Percentiles rank a stretch among this genome's conserved stretches.
Conservation (phyloP, 2,797 vertebrate genomes). For the Poeciliopsis infans region DNA sequence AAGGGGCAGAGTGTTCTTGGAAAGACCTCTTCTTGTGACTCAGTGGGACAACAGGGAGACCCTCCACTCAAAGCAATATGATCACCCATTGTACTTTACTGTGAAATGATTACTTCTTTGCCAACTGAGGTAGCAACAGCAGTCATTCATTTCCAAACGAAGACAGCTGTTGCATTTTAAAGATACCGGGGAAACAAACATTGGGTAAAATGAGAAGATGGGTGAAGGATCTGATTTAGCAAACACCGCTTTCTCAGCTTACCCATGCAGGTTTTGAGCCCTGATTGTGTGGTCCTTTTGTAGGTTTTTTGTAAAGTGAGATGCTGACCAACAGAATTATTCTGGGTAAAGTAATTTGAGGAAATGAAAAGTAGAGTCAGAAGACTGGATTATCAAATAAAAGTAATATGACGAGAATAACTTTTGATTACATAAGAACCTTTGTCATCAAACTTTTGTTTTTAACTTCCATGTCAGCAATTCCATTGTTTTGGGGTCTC, state of each 20-base stretch:
- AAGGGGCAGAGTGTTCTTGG: slow-evolving; percentile 39
- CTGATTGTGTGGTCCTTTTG: slow-evolving; percentile 8
- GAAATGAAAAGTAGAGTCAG: not conserved
- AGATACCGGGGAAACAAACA: not conserved
- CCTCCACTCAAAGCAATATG: slow-evolving; percentile 29
- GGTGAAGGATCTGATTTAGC: not conserved
- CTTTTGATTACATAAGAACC: not conserved
- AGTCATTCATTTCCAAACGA: slow-evolving; percentile 48
- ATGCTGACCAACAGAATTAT: not conserved
- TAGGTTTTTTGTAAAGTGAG: not conserved
- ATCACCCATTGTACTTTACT: slow-evolving; percentile 38
- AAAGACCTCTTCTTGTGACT: slow-evolving; percentile 39
- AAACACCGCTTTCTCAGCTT: not conserved
- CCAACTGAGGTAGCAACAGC: slow-evolving; percentile 13
- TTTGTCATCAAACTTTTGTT: not conserved
- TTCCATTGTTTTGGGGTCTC: slow-evolving; percentile 17
- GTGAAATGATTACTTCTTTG: slow-evolving; percentile 34
- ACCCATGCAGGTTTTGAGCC: not conserved
- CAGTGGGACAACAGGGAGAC: slow-evolving; percentile 45
- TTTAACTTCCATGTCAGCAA: not conserved
- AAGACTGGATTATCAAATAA: slow-evolving; percentile 18
- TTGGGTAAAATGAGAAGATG: slow-evolving; percentile 8
- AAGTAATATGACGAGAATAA: not conserved
- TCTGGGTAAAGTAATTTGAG: not conserved
- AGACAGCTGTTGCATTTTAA: slow-evolving; percentile 44